Evolutionary conservation across 2,888 invertebrate species (phyloP).

Genomic region (Piscicola geometra): DNA sequence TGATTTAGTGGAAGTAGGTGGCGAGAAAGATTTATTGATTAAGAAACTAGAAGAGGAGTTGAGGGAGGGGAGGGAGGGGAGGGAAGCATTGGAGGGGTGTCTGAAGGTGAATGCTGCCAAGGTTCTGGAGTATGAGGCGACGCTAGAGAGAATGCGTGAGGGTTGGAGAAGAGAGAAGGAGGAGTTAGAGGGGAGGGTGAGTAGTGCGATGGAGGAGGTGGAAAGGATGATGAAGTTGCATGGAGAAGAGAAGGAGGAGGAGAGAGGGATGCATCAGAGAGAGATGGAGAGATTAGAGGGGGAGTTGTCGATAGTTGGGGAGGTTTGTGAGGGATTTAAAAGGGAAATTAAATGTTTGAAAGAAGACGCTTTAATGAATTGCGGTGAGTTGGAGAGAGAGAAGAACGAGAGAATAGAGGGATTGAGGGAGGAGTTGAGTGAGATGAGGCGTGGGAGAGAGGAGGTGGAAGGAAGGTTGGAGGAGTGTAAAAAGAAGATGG

Average conservation of each 20-base stretch:
- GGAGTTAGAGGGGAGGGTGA: not conserved
- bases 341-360: not conserved
- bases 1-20: not conserved
- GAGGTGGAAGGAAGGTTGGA: constrained; percentile 39
- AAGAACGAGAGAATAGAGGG: not conserved
- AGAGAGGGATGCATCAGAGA: not conserved
- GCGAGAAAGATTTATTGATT: not conserved
- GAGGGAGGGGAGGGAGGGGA: not conserved
- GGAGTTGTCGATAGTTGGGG: not conserved
- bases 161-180: not conserved
- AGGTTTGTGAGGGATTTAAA: not conserved
- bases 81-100: not conserved
- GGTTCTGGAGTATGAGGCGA: not conserved
- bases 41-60: not conserved
- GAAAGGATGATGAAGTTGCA: not conserved
- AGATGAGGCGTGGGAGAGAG: not conserved
- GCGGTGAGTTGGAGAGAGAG: constrained; percentile 4
- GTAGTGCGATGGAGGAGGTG: not conserved
- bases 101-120: not conserved
- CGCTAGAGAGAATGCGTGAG: not conserved
- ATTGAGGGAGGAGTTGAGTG: constrained; percentile 20
- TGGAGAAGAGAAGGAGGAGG: constrained; percentile 4
- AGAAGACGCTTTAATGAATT: not conserved
- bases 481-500: constrained; percentile 48
- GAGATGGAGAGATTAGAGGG: not conserved